These are phyloP conservation scores for Microlaimidae sp. DNA, from an alignment of 2,888 invertebrate genomes.

Conservation along the genomic window DNA sequence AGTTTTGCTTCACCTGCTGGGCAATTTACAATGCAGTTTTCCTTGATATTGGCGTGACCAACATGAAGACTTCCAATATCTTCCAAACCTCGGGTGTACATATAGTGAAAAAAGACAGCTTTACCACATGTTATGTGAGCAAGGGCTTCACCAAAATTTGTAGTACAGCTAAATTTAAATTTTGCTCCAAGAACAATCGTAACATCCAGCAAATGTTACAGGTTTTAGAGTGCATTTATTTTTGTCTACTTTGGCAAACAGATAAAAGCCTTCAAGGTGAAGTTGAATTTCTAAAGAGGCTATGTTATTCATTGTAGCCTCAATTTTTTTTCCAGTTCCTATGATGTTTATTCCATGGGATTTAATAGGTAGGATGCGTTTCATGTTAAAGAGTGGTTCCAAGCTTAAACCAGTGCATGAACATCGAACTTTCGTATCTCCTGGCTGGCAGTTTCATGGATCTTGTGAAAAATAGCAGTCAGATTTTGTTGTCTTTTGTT, in stretches of 20 bases:
- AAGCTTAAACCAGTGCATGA: too few relatives aligned
- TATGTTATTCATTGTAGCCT: neutral
- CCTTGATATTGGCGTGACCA: neutral
- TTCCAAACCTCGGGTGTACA: neutral
- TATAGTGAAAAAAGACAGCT: neutral
- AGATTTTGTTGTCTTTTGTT: neutral
- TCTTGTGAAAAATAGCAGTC: too few relatives aligned
- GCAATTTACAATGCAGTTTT: neutral
- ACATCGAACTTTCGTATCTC: neutral
- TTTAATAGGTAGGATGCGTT: neutral
- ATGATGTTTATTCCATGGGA: neutral
- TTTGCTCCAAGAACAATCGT: neutral
- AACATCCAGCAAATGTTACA: neutral
- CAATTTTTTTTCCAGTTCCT: neutral
- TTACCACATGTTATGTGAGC: constrained; percentile 9
- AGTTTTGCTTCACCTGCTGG: neutral
- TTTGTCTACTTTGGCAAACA: neutral
- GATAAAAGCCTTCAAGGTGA: neutral
- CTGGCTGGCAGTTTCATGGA: neutral
- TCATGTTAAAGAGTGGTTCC: neutral
- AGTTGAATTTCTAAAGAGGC: neutral
- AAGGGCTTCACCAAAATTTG: too few relatives aligned
- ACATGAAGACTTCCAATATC: neutral
- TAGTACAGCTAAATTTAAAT: neutral
- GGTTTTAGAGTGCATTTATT: neutral